Base-by-base conservation (phyloP, 2,888 invertebrate genomes). In the Fissipunctia ypsillon region DNA sequence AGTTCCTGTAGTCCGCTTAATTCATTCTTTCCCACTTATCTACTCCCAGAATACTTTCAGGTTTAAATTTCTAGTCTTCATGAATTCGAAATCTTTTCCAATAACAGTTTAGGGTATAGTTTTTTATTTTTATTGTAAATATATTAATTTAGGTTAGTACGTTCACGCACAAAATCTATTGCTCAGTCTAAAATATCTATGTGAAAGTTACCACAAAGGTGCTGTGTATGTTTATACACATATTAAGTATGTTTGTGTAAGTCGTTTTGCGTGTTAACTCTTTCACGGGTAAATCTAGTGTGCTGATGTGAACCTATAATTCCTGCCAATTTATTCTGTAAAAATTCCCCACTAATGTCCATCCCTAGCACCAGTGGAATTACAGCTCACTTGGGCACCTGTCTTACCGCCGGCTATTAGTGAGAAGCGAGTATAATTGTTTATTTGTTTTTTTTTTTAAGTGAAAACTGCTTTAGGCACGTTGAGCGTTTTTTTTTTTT, bases 91-190 rank as follows among this genome's bases (percentile, higher is more conserved):
- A 28, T 14, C 9, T 14, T 25, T 31, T 5, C 16, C 22, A 63
- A 52, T 31, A 56, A 71, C 7, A 16, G 0, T 28, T 31, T 28
- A 28, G 0, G 12, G n/a, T n/a, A n/a, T 12, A 59, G 0, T 43
- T 28, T 14, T 28, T 25, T 22, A n/a, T 16, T 19, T 43, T 35
- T 28, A 31, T 59, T 1, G 9, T 16, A 35, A 35, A 43, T 12
- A 28, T 57, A 35, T 45, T 50, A 43, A 72, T 14, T 50, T 41
- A 50, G 16, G 19, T 28, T n/a, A 50, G 63, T 80, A 67, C 7
- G 38, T 50, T 64, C n/a, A 10, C 56, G 81, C 81, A 81, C 77
- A 78, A 81, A 63, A 35, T 31, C 1, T 6, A 57, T 63, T 68
- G 69, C 69, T 81, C 77, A 78, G 52, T 48, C 6, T 52, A 10